Evolutionary conservation across 2,888 invertebrate species (phyloP).

Genomic region (Synanthedon andrenaeformis): DNA sequence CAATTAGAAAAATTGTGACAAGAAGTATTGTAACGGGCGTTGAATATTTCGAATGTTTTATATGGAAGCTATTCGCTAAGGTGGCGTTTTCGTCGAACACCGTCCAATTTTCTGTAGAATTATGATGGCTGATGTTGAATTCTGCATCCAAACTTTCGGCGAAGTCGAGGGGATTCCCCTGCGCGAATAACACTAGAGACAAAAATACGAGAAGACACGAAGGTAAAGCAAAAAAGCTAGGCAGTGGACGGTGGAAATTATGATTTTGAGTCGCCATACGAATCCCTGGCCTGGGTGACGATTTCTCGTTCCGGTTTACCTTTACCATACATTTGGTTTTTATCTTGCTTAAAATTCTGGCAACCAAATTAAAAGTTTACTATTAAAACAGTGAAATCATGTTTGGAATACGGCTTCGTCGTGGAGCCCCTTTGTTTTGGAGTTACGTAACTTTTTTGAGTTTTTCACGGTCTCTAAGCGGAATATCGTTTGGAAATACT

Average conservation of each 20-base stretch:
- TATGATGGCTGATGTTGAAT: constrained; percentile 32
- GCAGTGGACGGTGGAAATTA: constrained; percentile 58
- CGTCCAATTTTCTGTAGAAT: constrained; percentile 46
- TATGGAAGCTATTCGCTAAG: constrained; percentile 22
- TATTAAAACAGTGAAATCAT: constrained; percentile 28
- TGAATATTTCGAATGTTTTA: constrained; percentile 58
- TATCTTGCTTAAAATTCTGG: constrained; percentile 11
- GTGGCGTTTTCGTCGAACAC: constrained; percentile 41
- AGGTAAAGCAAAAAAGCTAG: constrained; percentile 69
- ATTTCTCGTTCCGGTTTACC: constrained; percentile 40
- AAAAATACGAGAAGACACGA: constrained; percentile 63
- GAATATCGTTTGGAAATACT: constrained; percentile 52
- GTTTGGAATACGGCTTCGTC: constrained; percentile 56
- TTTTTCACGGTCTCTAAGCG: constrained; percentile 48
- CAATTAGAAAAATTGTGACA: constrained; percentile 77
- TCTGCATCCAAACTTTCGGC: constrained; percentile 30
- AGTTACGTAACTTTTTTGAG: constrained; percentile 45
- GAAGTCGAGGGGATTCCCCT: constrained; percentile 31
- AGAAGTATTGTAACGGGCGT: constrained; percentile 73
- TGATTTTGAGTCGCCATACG: constrained; percentile 66
- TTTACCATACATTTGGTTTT: constrained; percentile 49
- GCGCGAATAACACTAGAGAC: constrained; percentile 34
- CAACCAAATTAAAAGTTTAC: constrained; percentile 6
- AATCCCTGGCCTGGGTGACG: constrained; percentile 55
- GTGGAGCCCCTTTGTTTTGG: constrained; percentile 44